These are phyloP conservation scores for Heteromormyrus szaboi DNA, from an alignment of 2,797 vertebrate species.

Conservation along the genomic window DNA sequence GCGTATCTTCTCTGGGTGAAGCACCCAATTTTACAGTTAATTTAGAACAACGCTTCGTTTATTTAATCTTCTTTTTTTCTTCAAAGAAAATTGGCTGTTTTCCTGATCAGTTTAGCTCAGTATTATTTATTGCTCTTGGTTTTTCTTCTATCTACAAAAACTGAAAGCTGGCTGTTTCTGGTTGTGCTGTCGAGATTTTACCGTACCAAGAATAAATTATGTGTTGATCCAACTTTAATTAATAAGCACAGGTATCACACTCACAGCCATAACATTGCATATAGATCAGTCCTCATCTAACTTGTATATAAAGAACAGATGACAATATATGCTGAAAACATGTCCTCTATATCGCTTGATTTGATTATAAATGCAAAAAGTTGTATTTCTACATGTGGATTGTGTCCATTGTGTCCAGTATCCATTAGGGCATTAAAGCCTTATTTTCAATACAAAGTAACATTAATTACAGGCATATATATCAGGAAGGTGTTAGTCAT, in stretches of 20 bases:
- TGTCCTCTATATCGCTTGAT: background rate
- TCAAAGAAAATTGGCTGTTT: background rate
- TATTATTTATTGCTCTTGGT: background rate
- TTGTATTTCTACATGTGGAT: background rate
- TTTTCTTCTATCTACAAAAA: background rate
- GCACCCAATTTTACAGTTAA: background rate
- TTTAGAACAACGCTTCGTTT: background rate
- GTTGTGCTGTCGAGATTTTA: background rate
- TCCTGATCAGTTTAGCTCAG: background rate
- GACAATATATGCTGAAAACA: background rate
- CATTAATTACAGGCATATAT: background rate
- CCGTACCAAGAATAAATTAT: background rate
- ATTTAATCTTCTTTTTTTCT: background rate
- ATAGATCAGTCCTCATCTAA: background rate
- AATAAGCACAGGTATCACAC: background rate
- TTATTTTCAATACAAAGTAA: background rate
- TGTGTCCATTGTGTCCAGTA: background rate
- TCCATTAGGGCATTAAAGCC: background rate
- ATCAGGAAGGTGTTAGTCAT: background rate
- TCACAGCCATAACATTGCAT: background rate
- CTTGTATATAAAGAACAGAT: background rate
- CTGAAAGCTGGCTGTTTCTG: background rate
- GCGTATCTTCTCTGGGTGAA: background rate
- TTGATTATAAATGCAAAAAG: background rate
- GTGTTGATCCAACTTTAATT: background rate